Base-by-base conservation (phyloP, 2,888 invertebrate species). In the Zhengitettix transpicula region DNA sequence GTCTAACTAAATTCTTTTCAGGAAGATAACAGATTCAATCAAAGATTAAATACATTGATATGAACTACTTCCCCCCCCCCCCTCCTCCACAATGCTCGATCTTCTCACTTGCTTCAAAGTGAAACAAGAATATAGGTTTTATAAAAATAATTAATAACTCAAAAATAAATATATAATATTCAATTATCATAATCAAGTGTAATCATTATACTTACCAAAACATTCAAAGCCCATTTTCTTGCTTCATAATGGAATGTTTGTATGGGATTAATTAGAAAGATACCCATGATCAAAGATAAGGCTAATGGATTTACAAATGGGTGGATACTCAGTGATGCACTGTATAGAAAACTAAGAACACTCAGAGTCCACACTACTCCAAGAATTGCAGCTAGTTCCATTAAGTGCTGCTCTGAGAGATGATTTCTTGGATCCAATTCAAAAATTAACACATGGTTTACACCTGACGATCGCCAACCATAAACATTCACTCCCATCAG, bases 371-470 rank as follows among this genome's bases (percentile, higher is more conserved):
- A 98, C 1, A 96, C 82, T 1, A 96, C 94, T 10, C 94, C 95
- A 64, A 97, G 89, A 59, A 95, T 87, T 0, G 93, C 87, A 0
- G 96, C 90, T 67, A 94, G 74, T 73, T 97, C 97, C 82, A 97
- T 92, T 52, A 98, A 78, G 74, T 97, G 91, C 44, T 96, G 95
- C 67, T 96, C 95, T 0, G 89, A 89, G 0, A 92, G 76, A 73
- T 97, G 95, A 73, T 95, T 93, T 60, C 97, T 78, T 0, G 97
- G 97, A 73, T 98, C 96, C 68, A 98, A 76, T 71, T 97, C 97
- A 73, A 98, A 98, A 66, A 98, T 98, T 1, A 98, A 78, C 0
- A 98, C 97, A 71, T 98, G 97, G 76, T 97, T 97, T 14, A 98
- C 97, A 5, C 98, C 97, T 0, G 95, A 94, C 0, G 94, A 91